Conservation (phyloP, 2,888 invertebrate genomes). For the Nomada hirtipes region DNA sequence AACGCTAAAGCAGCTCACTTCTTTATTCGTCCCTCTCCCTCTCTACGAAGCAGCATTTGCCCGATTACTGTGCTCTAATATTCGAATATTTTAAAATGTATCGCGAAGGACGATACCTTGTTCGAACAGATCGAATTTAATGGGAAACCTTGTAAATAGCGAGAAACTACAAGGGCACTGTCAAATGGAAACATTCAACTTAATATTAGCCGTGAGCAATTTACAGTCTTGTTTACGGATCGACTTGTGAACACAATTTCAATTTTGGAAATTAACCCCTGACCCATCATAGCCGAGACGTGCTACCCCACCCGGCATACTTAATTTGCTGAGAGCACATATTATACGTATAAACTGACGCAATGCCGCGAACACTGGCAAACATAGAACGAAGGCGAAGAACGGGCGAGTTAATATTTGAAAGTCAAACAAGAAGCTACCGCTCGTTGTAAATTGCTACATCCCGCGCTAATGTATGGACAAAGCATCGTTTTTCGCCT, state of each 20-base stretch:
- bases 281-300: neutral
- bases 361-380: neutral
- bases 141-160: neutral
- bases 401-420: slow-evolving; percentile 15
- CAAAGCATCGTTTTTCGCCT: too few relatives aligned
- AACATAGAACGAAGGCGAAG: neutral
- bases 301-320: neutral
- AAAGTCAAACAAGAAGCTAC: neutral
- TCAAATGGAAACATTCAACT: neutral
- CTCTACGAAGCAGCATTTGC: neutral
- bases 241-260: neutral
- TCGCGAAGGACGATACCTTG: too few relatives aligned
- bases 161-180: neutral
- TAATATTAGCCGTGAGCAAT: neutral
- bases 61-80: neutral
- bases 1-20: neutral
- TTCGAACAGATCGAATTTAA: too few relatives aligned
- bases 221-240: neutral
- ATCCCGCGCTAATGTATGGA: neutral
- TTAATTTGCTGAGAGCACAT: neutral
- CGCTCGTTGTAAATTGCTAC: neutral
- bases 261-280: slow-evolving; percentile 34
- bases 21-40: neutral
- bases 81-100: too few relatives aligned
- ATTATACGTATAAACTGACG: neutral